Percentiles rank a stretch among this genome's conserved stretches.
Conservation (phyloP, 2,113 vertebrate species). For the Erythrocercus mccallii region DNA sequence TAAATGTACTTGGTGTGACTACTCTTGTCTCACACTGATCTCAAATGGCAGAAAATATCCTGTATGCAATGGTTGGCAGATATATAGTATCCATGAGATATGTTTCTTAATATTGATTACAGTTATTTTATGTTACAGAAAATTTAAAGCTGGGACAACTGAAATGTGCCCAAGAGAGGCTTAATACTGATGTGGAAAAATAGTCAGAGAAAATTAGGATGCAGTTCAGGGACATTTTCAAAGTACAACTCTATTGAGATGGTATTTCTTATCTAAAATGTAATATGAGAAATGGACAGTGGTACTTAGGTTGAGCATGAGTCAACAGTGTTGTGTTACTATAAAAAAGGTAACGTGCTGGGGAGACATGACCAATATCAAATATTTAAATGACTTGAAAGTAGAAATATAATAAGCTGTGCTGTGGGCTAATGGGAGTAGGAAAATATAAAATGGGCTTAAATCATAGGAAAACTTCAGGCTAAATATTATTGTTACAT, state of each 20-base stretch:
- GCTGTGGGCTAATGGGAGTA: not conserved
- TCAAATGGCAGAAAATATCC: not conserved
- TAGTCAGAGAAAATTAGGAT: not conserved
- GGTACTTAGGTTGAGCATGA: not conserved
- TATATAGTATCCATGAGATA: not conserved
- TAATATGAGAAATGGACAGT: not conserved
- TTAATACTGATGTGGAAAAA: not conserved
- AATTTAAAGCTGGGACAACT: not conserved
- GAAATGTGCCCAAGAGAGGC: not conserved
- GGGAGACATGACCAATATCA: not conserved
- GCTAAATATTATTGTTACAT: not conserved
- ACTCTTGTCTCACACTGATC: not conserved
- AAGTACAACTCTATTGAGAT: not conserved
- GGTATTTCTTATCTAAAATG: slow-evolving; percentile 5
- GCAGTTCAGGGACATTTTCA: not conserved
- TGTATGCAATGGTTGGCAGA: not conserved
- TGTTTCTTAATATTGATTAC: not conserved
- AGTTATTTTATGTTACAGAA: not conserved
- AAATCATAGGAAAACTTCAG: not conserved
- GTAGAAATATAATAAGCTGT: not conserved
- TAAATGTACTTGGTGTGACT: slow-evolving; percentile 4
- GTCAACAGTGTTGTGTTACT: not conserved
- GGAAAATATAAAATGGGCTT: not conserved
- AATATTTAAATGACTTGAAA: not conserved
- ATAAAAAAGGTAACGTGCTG: not conserved